Evolutionary conservation across 2,113 vertebrate genomes (phyloP), one percentile per base, ranked within the genome.

Genomic region (Phodopus roborovskii): DNA sequence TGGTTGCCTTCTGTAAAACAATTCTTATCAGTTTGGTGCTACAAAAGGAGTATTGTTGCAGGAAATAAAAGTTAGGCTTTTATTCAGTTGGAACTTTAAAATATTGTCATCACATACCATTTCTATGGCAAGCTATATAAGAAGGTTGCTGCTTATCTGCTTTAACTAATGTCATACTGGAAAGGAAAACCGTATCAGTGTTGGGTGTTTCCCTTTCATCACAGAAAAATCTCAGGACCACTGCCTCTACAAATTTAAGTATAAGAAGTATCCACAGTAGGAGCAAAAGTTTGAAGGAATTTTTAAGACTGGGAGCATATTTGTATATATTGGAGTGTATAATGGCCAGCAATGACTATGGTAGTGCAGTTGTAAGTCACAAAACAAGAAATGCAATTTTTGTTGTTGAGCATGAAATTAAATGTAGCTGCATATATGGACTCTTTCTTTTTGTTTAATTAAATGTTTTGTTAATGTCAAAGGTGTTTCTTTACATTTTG

Each of bases 381-480:
- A 60, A 50, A 95, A 92, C 10, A 11, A 6, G 19, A 39, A 68
- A 81, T 42, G 15, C 1, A n/a, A 26, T 70, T 71, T 94, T 50
- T 87, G 8, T 6, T 83, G 36, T 73, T 83, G 36, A 39, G 36
- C 5, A 71, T 64, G 20, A 85, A 10, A 60, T 58, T 71, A 85
- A 92, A 88, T 74, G 66, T 81, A 78, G 56, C 19, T 66, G 79
- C 4, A 17, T 15, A 33, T 39, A 77, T 45, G 60, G n/a, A 42
- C 26, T 4, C 2, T 62, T 22, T 33, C 7, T 82, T 62, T 75
- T 66, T 62, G 22, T 60, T 64, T 58, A 39, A n/a, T 73, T 73
- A 36, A 73, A 73, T 92, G 45, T 24, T 87, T 96, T 92, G 66
- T 68, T 97, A 81, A 94, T 85, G 10, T 10, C 83, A 82, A 81